Conservation (phyloP, 2,888 invertebrate species). For the Lypha dubia region DNA sequence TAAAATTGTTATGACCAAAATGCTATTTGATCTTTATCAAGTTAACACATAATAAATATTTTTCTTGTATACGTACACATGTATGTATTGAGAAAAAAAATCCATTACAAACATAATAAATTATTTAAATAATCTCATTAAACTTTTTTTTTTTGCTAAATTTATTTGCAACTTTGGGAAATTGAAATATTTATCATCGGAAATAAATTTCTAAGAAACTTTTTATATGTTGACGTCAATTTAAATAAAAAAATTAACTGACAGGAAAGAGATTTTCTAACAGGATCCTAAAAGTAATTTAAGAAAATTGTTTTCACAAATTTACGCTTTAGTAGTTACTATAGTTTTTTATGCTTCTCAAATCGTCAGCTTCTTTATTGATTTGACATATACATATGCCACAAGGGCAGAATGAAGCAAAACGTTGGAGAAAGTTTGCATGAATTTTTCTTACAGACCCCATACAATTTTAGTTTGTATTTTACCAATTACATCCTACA, state of each 20-base stretch:
- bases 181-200: neutral
- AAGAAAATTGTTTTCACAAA: too few relatives aligned
- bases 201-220: neutral
- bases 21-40: constrained; percentile 11
- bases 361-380: too few relatives aligned
- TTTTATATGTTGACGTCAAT: neutral
- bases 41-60: constrained; percentile 44
- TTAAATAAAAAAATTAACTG: too few relatives aligned
- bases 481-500: too few relatives aligned
- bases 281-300: too few relatives aligned
- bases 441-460: too few relatives aligned
- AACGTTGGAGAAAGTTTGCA: too few relatives aligned
- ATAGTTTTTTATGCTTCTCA: neutral
- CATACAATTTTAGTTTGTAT: too few relatives aligned
- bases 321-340: too few relatives aligned
- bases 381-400: too few relatives aligned
- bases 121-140: constrained; percentile 32
- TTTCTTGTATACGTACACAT: constrained; percentile 3
- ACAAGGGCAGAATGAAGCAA: too few relatives aligned
- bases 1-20: constrained; percentile 24
- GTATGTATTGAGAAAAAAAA: neutral
- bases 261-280: too few relatives aligned
- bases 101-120: neutral
- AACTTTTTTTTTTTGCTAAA: neutral
- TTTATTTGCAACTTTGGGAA: neutral